Evolutionary conservation across 2,888 invertebrate species (phyloP).

Genomic region (Pherbina coryleti): DNA sequence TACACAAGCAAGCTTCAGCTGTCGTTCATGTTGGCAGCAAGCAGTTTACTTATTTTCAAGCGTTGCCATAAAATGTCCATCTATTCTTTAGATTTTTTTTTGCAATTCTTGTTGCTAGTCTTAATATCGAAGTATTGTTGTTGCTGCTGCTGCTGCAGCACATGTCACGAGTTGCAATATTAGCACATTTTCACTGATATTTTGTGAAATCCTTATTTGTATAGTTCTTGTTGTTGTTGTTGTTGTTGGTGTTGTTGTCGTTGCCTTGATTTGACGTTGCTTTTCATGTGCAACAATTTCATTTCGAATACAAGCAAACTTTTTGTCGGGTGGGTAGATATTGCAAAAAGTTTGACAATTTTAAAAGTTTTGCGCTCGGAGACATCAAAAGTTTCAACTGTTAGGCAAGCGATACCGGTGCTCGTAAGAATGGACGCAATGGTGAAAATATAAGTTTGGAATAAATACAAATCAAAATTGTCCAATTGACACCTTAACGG

Average conservation of each 20-base stretch:
- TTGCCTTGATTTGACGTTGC: background rate
- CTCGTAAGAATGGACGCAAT: background rate
- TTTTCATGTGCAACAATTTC: background rate
- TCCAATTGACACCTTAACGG: too few relatives aligned
- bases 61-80: conserved; percentile 7
- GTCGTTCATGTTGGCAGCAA: conserved; percentile 7
- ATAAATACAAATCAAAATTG: background rate
- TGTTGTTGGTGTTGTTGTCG: background rate
- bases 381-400: conserved; percentile 20
- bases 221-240: conserved; percentile 9
- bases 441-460: background rate
- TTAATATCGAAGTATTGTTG: background rate
- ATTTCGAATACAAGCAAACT: background rate
- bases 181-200: conserved; percentile 33
- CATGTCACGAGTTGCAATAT: conserved; percentile 27
- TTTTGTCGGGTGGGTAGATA: background rate
- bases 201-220: conserved; percentile 4
- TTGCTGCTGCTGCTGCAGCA: conserved; percentile 2
- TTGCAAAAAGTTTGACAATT: conserved; percentile 18
- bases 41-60: conserved; percentile 6
- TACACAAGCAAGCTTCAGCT: background rate
- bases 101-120: background rate
- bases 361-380: conserved; percentile 9
- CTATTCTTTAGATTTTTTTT: background rate
- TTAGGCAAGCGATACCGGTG: background rate